Evolutionary conservation across 2,888 invertebrate genomes (phyloP), one percentile per base, ranked within the genome.

Genomic region (Osedax fenrisi): DNA sequence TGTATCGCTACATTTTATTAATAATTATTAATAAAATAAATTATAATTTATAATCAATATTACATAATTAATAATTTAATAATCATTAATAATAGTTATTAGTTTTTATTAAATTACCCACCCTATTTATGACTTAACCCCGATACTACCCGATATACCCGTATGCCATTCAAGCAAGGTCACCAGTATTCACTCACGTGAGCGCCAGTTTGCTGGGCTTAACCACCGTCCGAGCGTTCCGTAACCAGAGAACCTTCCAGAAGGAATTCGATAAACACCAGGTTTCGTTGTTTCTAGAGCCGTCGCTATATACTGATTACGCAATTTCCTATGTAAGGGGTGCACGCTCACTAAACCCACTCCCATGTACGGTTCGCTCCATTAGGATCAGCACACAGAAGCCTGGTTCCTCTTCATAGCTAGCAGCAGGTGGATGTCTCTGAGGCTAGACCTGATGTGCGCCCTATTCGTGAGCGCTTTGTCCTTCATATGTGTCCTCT

Each of bases 111-210:
- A n/a, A n/a, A n/a, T n/a, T n/a, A n/a, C n/a, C n/a, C n/a, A n/a
- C n/a, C n/a, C n/a, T n/a, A n/a, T n/a, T n/a, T n/a, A n/a, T n/a
- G n/a, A n/a, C n/a, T n/a, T n/a, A n/a, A n/a, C n/a, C n/a, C n/a
- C n/a, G n/a, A n/a, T n/a, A n/a, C n/a, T n/a, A n/a, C n/a, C n/a
- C n/a, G n/a, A n/a, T n/a, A n/a, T n/a, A n/a, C n/a, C n/a, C 17
- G 10, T 17, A 5, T 41, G 17, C 17, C 27, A 75, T 80, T 79
- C 13, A 85, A 92, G 92, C 90, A 77, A 90, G 94, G 76, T 94
- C 94, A 80, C 96, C 96, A 0, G 92, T 97, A n/a, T 96, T 94
- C 86, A 91, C 91, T 1, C 94, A 95, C 82, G 86, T 96, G 80
- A 92, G 90, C 81, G 91, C 94, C 26, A 90, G 93, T 0, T 86